Conservation (phyloP, 2,113 vertebrate genomes). For the Saguinus imperator region DNA sequence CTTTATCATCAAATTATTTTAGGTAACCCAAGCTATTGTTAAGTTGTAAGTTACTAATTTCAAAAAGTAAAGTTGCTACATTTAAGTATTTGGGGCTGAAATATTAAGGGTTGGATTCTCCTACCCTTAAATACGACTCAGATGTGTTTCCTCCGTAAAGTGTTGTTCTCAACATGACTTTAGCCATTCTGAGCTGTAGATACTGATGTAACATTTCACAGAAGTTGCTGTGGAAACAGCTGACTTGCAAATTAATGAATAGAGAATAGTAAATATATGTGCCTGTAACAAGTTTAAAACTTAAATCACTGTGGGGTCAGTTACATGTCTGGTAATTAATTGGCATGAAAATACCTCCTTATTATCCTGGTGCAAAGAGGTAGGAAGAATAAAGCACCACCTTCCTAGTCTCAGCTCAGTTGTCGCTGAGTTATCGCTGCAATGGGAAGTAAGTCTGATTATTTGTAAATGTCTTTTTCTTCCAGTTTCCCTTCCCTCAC, state of each 20-base stretch:
- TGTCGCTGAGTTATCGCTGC: neutral
- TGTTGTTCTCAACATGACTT: neutral
- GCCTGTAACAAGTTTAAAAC: neutral
- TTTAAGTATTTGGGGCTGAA: neutral
- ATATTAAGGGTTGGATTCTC: neutral
- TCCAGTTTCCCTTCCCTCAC: neutral
- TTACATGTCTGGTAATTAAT: neutral
- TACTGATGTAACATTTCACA: neutral
- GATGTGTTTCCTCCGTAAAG: neutral
- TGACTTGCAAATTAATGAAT: conserved; percentile 9
- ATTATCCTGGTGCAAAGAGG: neutral
- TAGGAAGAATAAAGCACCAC: neutral
- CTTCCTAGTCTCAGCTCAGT: neutral
- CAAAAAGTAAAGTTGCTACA: neutral
- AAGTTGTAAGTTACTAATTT: neutral
- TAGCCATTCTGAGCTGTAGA: neutral
- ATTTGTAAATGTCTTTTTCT: neutral
- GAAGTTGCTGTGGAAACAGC: neutral
- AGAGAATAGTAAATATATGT: neutral
- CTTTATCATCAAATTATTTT: neutral
- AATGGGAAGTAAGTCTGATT: neutral
- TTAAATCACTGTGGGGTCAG: neutral
- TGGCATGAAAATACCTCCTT: neutral
- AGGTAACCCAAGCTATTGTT: neutral
- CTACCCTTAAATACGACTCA: neutral